A percentile compares a stretch with the other conserved stretches of the same genome.
Evolutionary conservation across 1,140 invertebrate genomes (phyloP).

Genomic region (Rhyacophila brunnea): DNA sequence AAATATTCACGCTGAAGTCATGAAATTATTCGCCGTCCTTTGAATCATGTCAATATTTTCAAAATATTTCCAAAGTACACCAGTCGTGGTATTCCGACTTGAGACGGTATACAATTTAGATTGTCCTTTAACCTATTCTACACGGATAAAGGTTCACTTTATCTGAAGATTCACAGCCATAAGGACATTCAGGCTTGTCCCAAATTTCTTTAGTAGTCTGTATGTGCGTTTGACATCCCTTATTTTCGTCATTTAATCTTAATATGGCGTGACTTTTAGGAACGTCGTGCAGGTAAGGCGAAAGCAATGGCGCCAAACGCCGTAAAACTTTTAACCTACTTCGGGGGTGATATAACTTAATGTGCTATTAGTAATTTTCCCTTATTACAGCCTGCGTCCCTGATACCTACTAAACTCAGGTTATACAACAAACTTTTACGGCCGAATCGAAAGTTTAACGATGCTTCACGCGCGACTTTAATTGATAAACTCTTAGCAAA

Average conservation of each 20-base stretch:
- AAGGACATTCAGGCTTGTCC: too few species aligned
- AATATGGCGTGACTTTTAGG: slow-evolving; percentile 13
- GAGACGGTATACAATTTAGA: too few species aligned
- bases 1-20: too few species aligned
- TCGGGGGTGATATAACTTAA: slow-evolving; percentile 19
- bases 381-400: background rate
- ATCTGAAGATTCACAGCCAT: too few species aligned
- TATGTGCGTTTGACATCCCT: slow-evolving; percentile 10
- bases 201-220: background rate
- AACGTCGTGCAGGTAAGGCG: background rate
- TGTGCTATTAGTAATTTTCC: slow-evolving; percentile 19
- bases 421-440: slow-evolving; percentile 12
- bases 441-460: slow-evolving; percentile 14
- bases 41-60: too few species aligned
- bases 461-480: slow-evolving; percentile 23
- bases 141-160: too few species aligned
- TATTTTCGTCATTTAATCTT: slow-evolving; percentile 10
- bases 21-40: too few species aligned
- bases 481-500: slow-evolving; percentile 4
- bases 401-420: slow-evolving; percentile 5
- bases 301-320: background rate
- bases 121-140: too few species aligned
- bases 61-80: too few species aligned
- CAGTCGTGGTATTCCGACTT: too few species aligned
- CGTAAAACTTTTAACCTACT: slow-evolving; percentile 15